Percentiles rank a stretch among this genome's conserved stretches.
These are phyloP conservation scores for Pyrocephalus nanus DNA, from an alignment of 2,797 vertebrate species.

Conservation along the genomic window DNA sequence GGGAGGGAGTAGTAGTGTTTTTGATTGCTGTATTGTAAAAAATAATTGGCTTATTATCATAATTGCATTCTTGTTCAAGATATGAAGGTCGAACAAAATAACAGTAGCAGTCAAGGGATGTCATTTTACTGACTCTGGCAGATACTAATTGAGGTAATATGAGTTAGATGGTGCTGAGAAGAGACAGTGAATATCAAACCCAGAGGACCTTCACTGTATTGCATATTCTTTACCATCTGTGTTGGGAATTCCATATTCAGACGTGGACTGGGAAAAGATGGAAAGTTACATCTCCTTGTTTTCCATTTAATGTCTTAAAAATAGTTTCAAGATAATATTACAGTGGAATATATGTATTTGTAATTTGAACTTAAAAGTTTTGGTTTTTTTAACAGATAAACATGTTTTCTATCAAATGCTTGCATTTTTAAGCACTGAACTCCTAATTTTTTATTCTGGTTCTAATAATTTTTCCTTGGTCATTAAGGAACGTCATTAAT, in stretches of 20 bases:
- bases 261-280: not conserved
- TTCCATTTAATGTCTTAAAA: not conserved
- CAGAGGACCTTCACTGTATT: not conserved
- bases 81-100: constrained; percentile 16
- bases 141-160: constrained; percentile 3
- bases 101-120: not conserved
- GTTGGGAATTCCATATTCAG: not conserved
- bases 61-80: constrained; percentile 37
- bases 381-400: not conserved
- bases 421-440: not conserved
- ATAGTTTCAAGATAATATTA: not conserved
- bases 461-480: not conserved
- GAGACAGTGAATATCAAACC: constrained; percentile 5
- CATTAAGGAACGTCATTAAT: not conserved
- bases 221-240: constrained; percentile 1
- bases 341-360: not conserved
- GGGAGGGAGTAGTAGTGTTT: not conserved
- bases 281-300: not conserved
- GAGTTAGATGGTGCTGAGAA: not conserved
- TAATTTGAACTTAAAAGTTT: not conserved
- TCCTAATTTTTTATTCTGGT: not conserved
- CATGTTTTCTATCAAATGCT: not conserved
- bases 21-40: not conserved
- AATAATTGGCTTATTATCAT: constrained; percentile 26
- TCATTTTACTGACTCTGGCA: not conserved